Evolutionary conservation across 2,113 vertebrate genomes (phyloP), one percentile per base, ranked within the genome.

Genomic region (Noturus placidus): DNA sequence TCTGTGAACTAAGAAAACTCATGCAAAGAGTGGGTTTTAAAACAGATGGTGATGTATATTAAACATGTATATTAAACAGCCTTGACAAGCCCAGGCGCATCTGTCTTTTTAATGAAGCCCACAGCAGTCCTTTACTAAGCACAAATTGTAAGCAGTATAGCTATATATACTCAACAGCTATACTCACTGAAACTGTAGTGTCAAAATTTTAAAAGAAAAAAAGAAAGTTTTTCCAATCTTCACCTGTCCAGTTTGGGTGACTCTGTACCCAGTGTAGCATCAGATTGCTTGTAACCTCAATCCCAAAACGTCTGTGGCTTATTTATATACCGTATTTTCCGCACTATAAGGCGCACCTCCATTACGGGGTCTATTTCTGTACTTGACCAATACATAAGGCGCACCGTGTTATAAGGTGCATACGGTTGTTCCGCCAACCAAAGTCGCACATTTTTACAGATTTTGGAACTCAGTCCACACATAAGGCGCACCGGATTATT

Each of bases 11-110:
- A 56, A 54, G 78, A 52, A 65, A 87, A 79, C 65, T 54, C 22
- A 56, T 46, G 74, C 76, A 84, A 67, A 85, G 76, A 74, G 59
- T 80, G 80, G 86, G 79, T 84, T 79, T 90, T 83, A 42, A 82
- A 85, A 89, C 87, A 91, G 90, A 91, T 91, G 88, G 88, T 89
- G 87, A 87, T 91, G 88, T 85, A 89, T 89, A 89, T 89, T 88
- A 86, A 91, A 81, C 76, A 42, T 81, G 81, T 83, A 46, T 65
- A 82, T 83, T 83, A 67, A 83, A 67, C 35, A 87, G 52, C 33
- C 86, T 82, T 57, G 82, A 63, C 77, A 87, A 82, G 27, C 67
- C 54, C 54, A 61, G 65, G 54, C 17, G n/a, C 86, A 82, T 42
- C 80, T 72, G 79, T 57, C 79, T 87, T 20, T 56, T 61, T 56